Base-by-base conservation (phyloP, 2,888 invertebrate species). In the Bursaphelenchus okinawaensis region DNA sequence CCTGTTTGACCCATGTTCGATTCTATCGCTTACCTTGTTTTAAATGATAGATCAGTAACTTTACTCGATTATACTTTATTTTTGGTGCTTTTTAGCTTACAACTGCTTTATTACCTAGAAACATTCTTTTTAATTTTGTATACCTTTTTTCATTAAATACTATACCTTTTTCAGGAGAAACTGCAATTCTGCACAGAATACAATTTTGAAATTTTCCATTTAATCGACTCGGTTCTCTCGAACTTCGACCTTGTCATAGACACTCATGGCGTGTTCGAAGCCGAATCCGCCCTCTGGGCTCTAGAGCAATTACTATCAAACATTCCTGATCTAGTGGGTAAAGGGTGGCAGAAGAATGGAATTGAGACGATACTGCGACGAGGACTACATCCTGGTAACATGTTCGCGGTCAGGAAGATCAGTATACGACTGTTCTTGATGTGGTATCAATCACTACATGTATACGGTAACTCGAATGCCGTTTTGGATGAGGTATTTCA, bases 311-410 rank as follows among this genome's bases (percentile, higher is more conserved):
- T 82, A 7, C 69, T 82, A 20, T 78, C 76, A 63, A 62, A 75
- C 24, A 78, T 80, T 7, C 82, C 82, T 1, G 80, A 82, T 31
- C 66, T 79, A 12, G 75, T 82, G 7, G 79, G 78, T 56, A 77
- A 73, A 65, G 80, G 80, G 9, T 81, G 81, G 81, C 81, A 81
- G 55, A 64, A 72, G 16, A 75, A 79, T 54, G 81, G 79, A 9
- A 81, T 81, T 27, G 81, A 81, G 59, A 73, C 73, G 1, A 71
- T 77, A 8, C 68, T 81, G n/a, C 79, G 80, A 66, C 77, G 80
- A 58, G 78, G 78, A 0, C 74, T 82, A 1, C 76, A 77, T 52
- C 82, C 82, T 24, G 70, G 73, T 55, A 82, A 82, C 66, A 59
- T 79, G 55, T 68, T 79, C 56, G 78, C 80, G 1, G 78, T 82